Percentiles rank a stretch among this genome's conserved stretches.
Conservation (phyloP, 1,140 invertebrate species). For the Plodia interpunctella region DNA sequence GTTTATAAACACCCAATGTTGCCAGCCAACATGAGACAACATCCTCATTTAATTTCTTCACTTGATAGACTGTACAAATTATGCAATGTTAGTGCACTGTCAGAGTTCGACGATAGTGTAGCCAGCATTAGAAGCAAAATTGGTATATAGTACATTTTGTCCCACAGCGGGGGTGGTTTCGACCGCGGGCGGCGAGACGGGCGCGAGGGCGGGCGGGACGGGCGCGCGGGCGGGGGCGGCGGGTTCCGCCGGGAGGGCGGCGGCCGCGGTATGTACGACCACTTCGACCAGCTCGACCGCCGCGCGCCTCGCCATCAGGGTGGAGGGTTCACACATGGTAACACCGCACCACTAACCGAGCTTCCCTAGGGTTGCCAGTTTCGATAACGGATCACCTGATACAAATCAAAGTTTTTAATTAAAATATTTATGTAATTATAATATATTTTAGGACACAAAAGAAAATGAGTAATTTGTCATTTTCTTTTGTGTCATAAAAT, state of each 20-base stretch:
- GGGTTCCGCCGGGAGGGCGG: constrained; percentile 49
- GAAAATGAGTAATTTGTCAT: too few relatives aligned
- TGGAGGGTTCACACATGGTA: constrained; percentile 68
- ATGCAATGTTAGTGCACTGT: too few relatives aligned
- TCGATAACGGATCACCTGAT: too few relatives aligned
- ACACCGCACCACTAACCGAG: constrained; percentile 43
- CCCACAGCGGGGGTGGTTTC: constrained; percentile 61
- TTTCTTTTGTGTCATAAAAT: too few relatives aligned
- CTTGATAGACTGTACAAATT: too few relatives aligned
- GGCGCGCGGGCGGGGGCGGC: constrained; percentile 55
- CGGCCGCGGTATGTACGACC: constrained; percentile 64
- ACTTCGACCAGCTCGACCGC: constrained; percentile 55
- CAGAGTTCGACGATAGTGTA: not conserved
- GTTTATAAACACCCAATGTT: too few relatives aligned
- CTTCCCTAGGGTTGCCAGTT: not conserved
- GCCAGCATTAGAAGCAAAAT: not conserved
- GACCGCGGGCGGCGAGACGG: constrained; percentile 61
- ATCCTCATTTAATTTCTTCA: too few relatives aligned
- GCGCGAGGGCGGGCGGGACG: constrained; percentile 48
- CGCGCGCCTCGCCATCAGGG: constrained; percentile 57
- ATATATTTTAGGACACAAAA: too few relatives aligned
- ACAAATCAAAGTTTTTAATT: too few relatives aligned
- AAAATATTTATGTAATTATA: too few relatives aligned
- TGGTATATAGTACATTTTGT: not conserved
- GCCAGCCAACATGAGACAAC: too few relatives aligned